These are phyloP conservation scores for Poeciliopsis retropinna DNA, from an alignment of 2,113 vertebrate species.

Conservation along the genomic window DNA sequence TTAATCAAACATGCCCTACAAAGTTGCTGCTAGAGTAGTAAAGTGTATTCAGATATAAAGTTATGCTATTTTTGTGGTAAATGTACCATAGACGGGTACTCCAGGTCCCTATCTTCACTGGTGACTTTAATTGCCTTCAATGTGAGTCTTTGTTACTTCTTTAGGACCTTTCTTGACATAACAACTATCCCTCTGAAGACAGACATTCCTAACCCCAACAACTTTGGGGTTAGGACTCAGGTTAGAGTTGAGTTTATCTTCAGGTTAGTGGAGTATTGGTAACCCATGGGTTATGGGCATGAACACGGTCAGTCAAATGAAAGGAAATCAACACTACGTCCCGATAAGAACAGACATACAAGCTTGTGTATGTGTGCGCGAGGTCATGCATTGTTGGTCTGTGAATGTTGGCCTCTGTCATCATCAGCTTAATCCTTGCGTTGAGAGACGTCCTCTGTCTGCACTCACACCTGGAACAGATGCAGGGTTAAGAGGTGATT, in stretches of 20 bases:
- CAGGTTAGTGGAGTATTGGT: too few relatives aligned
- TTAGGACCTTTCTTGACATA: too few relatives aligned
- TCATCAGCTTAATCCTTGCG: conserved; percentile 24
- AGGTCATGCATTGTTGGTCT: not conserved
- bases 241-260: too few relatives aligned
- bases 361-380: not conserved
- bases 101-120: not conserved
- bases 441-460: conserved; percentile 44
- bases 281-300: too few relatives aligned
- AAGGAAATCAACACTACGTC: not conserved
- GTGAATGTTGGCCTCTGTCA: not conserved
- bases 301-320: too few relatives aligned
- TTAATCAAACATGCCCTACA: not conserved
- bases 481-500: conserved; percentile 30
- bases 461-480: conserved; percentile 11
- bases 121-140: not conserved
- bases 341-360: not conserved
- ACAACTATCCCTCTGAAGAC: too few relatives aligned
- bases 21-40: too few relatives aligned
- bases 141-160: too few relatives aligned
- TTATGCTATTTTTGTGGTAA: not conserved
- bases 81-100: not conserved
- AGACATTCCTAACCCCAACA: too few relatives aligned
- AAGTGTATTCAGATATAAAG: not conserved
- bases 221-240: too few relatives aligned